Percentiles rank a stretch among this genome's conserved stretches.
These are phyloP conservation scores for Leptinotarsa undecemlineata DNA, from an alignment of 1,140 invertebrate species.

Conservation along the genomic window DNA sequence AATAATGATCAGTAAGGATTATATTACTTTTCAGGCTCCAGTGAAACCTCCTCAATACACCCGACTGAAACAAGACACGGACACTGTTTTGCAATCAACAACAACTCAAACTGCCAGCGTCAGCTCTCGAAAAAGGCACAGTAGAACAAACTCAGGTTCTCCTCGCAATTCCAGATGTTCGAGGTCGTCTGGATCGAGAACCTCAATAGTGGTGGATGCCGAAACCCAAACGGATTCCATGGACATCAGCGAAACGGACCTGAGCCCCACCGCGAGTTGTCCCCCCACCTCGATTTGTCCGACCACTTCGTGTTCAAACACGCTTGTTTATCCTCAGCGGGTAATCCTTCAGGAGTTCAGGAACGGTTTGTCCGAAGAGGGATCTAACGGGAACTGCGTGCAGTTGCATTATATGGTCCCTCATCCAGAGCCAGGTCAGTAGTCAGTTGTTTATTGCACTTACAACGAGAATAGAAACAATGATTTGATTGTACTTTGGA, in stretches of 20 bases:
- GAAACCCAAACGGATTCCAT: constrained; percentile 72
- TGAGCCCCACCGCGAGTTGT: constrained; percentile 54
- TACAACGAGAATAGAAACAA: too few relatives aligned
- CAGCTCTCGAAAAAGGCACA: constrained; percentile 50
- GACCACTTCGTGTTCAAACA: constrained; percentile 30
- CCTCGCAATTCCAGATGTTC: constrained; percentile 58
- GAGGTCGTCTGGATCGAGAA: constrained; percentile 52
- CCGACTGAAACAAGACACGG: constrained; percentile 63
- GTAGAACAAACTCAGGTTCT: constrained; percentile 61
- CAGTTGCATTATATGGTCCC: constrained; percentile 52
- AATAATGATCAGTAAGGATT: too few relatives aligned
- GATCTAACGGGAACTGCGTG: constrained; percentile 50
- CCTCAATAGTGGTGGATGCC: constrained; percentile 60
- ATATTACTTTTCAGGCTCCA: constrained; percentile 54
- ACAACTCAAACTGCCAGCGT: constrained; percentile 51
- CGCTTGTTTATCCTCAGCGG: constrained; percentile 43
- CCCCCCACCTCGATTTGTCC: constrained; percentile 32
- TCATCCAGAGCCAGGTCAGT: constrained; percentile 43
- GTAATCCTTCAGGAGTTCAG: constrained; percentile 50
- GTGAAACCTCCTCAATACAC: constrained; percentile 64
- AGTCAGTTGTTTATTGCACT: not conserved
- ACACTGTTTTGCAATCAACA: constrained; percentile 60
- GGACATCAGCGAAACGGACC: constrained; percentile 62
- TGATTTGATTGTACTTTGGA: too few relatives aligned
- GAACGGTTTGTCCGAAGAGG: constrained; percentile 36